phyloP scores from a whole-genome alignment of 2,797 vertebrate species.

The Ctenopoma multispine region DNA sequence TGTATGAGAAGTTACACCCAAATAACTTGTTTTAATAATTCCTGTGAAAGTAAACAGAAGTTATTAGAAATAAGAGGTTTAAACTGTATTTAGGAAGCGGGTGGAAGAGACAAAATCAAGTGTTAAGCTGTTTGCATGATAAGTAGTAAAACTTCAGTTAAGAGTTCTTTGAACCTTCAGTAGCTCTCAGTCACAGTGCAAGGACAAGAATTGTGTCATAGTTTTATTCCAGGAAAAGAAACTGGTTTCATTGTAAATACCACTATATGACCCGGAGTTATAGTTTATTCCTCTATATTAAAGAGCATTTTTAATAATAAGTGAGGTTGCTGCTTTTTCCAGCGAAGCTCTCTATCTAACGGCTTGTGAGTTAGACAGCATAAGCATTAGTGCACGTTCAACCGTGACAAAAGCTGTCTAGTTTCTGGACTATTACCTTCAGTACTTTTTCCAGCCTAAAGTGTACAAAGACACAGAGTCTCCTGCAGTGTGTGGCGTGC shows the following conservation, averaged over 20 bases:
- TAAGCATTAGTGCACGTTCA: conserved; percentile 30
- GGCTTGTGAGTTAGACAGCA: conserved; percentile 21
- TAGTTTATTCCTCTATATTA: conserved; percentile 1
- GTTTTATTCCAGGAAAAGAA: not conserved
- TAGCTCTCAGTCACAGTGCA: not conserved
- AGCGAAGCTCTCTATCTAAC: not conserved
- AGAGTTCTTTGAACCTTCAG: conserved; percentile 5
- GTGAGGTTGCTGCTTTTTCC: conserved; percentile 23
- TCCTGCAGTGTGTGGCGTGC: conserved; percentile 1
- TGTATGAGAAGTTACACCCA: too few species aligned
- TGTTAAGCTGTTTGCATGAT: conserved; percentile 3
- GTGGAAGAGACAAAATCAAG: not conserved
- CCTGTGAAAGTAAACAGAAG: not conserved
- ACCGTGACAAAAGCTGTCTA: conserved; percentile 24
- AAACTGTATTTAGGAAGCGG: not conserved
- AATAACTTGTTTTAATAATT: too few species aligned
- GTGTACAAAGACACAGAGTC: not conserved
- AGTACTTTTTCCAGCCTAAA: not conserved
- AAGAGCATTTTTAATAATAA: not conserved
- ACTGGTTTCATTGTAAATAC: not conserved
- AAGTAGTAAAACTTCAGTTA: conserved; percentile 1
- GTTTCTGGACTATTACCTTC: conserved; percentile 14
- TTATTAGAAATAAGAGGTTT: not conserved
- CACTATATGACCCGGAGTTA: not conserved
- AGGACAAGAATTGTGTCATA: not conserved